Percentiles rank a stretch among this genome's conserved stretches.
Evolutionary conservation across 2,888 invertebrate species (phyloP).

Genomic region (Diarsia rubi): DNA sequence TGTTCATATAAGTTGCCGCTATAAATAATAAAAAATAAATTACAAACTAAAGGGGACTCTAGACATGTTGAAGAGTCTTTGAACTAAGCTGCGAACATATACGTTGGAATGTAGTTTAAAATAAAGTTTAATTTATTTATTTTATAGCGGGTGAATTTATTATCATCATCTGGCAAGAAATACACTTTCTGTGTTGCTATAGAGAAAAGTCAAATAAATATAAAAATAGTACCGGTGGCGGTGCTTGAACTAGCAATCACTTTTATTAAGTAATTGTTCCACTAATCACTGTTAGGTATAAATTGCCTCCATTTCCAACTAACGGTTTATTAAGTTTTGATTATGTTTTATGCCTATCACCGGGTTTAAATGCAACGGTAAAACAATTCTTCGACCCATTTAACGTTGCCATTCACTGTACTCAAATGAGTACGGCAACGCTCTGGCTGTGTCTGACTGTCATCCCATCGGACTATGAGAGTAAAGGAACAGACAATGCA

Average conservation of each 20-base stretch:
- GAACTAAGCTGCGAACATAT: no score
- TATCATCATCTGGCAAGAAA: neutral
- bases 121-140: no score
- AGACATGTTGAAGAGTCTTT: no score
- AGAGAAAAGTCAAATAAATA: neutral
- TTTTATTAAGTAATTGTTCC: constrained; percentile 30
- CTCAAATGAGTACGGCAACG: no score
- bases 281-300: constrained; percentile 10
- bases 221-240: neutral
- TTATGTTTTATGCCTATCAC: neutral
- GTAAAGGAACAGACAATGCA: neutral
- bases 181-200: neutral
- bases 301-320: constrained; percentile 12
- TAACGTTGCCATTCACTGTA: no score
- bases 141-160: neutral
- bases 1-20: no score
- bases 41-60: no score
- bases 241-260: constrained; percentile 10
- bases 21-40: no score
- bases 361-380: neutral
- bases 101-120: no score
- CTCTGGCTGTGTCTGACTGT: neutral
- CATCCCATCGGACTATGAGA: neutral
- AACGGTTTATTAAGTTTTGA: neutral
- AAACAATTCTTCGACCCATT: neutral